Evolutionary conservation across 2,113 vertebrate genomes (phyloP).

Genomic region (Ia io): DNA sequence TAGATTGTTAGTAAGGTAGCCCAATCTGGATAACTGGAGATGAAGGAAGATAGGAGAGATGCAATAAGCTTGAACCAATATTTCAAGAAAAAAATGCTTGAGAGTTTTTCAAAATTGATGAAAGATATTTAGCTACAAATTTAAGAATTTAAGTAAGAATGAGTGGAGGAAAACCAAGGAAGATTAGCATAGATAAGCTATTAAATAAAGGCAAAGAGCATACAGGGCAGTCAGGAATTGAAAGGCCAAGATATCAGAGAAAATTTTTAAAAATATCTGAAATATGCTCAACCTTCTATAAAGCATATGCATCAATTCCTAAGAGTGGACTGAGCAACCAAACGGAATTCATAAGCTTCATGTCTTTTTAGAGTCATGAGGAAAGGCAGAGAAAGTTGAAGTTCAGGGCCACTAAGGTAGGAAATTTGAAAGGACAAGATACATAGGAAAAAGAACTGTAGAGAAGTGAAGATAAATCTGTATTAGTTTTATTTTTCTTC

Average conservation of each 20-base stretch:
- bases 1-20: background rate
- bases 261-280: background rate
- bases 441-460: background rate
- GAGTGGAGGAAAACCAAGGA: background rate
- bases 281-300: background rate
- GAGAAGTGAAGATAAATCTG: background rate
- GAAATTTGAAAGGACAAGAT: background rate
- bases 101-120: background rate
- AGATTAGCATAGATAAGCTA: background rate
- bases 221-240: background rate
- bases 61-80: background rate
- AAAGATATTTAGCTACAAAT: background rate
- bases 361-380: background rate
- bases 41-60: background rate
- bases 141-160: background rate
- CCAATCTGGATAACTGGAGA: background rate
- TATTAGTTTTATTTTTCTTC: no score
- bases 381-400: background rate
- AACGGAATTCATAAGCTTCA: background rate
- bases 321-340: background rate
- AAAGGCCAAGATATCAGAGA: background rate
- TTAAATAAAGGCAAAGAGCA: background rate
- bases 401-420: background rate
- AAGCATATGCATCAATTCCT: background rate
- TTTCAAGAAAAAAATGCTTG: background rate